Percentiles rank a stretch among this genome's conserved stretches.
Evolutionary conservation across 2,113 vertebrate species (phyloP).

Genomic region (Pteronura brasiliensis): DNA sequence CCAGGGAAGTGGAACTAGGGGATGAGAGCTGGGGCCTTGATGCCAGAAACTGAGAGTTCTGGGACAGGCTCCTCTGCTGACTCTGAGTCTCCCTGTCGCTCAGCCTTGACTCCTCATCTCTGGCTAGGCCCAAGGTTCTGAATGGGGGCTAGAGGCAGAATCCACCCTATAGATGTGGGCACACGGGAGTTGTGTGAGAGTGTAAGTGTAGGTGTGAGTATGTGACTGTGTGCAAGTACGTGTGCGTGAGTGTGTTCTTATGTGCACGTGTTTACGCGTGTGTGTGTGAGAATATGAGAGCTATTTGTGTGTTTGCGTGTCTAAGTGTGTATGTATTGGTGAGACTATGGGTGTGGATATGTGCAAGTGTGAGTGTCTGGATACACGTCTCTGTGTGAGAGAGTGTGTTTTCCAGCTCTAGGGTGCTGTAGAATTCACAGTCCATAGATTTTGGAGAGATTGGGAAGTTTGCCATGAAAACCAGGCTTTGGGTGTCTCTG

Average conservation of each 20-base stretch:
- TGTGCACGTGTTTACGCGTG: not conserved
- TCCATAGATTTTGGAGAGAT: not conserved
- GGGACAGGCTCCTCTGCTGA: not conserved
- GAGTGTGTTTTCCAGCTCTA: not conserved
- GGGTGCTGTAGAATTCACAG: not conserved
- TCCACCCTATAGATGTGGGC: not conserved
- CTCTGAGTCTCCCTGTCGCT: not conserved
- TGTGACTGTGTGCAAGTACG: not conserved
- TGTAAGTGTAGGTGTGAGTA: not conserved
- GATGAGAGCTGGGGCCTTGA: not conserved
- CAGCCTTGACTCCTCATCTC: not conserved
- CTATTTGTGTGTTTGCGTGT: too few species aligned
- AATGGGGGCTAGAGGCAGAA: not conserved
- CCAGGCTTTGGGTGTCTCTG: not conserved
- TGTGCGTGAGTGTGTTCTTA: not conserved
- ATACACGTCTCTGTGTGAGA: not conserved
- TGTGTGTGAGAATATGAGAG: not conserved
- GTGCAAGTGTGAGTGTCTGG: not conserved
- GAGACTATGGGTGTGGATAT: not conserved
- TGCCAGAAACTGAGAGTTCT: not conserved
- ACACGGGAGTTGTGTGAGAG: rapidly evolving
- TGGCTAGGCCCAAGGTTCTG: not conserved
- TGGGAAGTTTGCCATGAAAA: not conserved
- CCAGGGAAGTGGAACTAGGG: not conserved
- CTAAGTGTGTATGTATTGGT: not conserved